A percentile compares a stretch with the other conserved stretches of the same genome.
Conservation (phyloP, 2,888 invertebrate genomes). For the Rhogogaster chlorosoma region DNA sequence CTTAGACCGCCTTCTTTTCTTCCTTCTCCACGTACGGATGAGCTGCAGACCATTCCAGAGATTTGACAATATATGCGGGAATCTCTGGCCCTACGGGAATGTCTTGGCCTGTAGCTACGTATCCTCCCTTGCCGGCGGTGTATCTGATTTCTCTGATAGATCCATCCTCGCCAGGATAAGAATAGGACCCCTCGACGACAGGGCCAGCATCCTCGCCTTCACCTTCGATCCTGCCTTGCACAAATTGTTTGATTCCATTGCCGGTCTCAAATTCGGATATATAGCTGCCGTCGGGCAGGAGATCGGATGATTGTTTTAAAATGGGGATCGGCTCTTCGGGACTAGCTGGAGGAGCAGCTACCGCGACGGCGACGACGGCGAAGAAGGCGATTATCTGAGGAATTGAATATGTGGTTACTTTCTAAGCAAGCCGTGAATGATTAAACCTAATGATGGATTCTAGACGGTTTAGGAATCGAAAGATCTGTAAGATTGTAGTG, state of each 20-base stretch:
- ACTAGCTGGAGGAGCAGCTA: neutral
- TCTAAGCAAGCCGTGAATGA: neutral
- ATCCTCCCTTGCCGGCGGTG: neutral
- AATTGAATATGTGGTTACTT: neutral
- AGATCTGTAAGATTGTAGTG: neutral
- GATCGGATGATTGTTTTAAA: conserved; percentile 55
- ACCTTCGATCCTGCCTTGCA: conserved; percentile 57
- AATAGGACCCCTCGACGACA: neutral
- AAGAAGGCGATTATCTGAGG: conserved; percentile 30
- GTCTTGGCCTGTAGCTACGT: neutral
- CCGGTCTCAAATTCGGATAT: conserved; percentile 60
- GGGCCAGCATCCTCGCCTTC: conserved; percentile 43
- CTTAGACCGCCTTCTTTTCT: neutral
- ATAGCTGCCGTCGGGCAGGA: conserved; percentile 61
- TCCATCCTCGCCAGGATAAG: conserved; percentile 19
- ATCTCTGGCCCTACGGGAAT: neutral
- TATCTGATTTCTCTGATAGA: neutral
- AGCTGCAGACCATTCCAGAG: conserved; percentile 32
- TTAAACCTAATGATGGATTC: neutral
- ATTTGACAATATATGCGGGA: neutral
- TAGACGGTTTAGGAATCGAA: neutral
- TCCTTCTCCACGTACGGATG: conserved; percentile 9
- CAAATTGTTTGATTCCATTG: conserved; percentile 62
- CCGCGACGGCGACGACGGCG: conserved; percentile 20
- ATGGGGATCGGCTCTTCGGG: conserved; percentile 53